A percentile compares a stretch with the other conserved stretches of the same genome.
These are phyloP conservation scores for Cricetomys ansorgei DNA, from an alignment of 2,113 vertebrate species.

Conservation along the genomic window DNA sequence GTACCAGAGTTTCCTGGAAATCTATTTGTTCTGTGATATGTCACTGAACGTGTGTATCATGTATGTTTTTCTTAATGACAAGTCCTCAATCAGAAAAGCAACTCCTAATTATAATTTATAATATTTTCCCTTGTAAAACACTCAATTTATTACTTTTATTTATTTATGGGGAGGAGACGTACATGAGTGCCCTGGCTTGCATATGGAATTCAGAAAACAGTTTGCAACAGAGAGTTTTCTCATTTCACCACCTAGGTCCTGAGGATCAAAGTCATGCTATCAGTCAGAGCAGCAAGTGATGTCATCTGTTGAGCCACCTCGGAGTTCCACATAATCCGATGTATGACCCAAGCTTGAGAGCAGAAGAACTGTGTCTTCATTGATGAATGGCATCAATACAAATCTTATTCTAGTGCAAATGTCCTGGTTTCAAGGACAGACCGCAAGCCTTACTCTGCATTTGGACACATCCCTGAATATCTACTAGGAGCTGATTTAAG, in stretches of 20 bases:
- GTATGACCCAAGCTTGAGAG: conserved; percentile 9
- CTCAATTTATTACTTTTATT: neutral
- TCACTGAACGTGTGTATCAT: neutral
- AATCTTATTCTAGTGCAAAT: conserved; percentile 54
- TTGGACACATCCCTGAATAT: conserved; percentile 12
- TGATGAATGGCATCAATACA: conserved; percentile 19
- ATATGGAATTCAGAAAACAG: neutral
- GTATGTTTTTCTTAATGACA: neutral
- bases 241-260: neutral
- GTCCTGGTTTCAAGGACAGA: neutral
- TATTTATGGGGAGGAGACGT: neutral
- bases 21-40: conserved; percentile 26
- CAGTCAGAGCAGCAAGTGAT: too few species aligned
- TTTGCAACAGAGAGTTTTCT: neutral
- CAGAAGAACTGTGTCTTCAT: conserved; percentile 41
- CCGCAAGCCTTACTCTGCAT: conserved; percentile 40
- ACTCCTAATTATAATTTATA: conserved; percentile 48
- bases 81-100: conserved; percentile 42
- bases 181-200: neutral
- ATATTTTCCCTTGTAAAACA: conserved; percentile 19
- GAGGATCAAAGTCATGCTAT: neutral
- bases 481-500: conserved; percentile 70
- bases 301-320: neutral
- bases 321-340: neutral
- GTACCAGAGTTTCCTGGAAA: neutral